Evolutionary conservation across 2,888 invertebrate genomes (phyloP).

Genomic region (Cylloceria caligata): DNA sequence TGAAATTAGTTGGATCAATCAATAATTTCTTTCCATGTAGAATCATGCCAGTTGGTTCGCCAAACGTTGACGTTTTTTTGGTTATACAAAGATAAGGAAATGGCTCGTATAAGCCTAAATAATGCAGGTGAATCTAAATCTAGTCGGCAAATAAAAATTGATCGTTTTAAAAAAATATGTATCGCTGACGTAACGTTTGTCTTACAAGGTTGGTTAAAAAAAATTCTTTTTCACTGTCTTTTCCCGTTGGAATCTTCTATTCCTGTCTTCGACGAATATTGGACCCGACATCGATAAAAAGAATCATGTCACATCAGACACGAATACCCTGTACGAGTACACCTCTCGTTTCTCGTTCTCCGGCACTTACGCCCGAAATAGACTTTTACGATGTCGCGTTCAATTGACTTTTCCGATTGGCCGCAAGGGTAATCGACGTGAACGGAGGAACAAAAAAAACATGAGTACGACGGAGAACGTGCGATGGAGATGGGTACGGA

Average conservation of each 20-base stretch:
- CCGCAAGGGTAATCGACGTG: conserved; percentile 64
- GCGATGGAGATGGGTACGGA: not conserved
- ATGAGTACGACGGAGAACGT: conserved; percentile 24
- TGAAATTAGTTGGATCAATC: too few species aligned
- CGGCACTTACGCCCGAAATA: conserved; percentile 61
- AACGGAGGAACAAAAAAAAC: conserved; percentile 43
- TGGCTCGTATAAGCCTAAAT: too few species aligned
- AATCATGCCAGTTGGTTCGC: too few species aligned
- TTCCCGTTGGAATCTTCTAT: not conserved
- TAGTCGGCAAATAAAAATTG: too few species aligned
- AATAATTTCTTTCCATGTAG: too few species aligned
- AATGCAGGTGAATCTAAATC: too few species aligned
- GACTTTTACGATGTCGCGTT: conserved; percentile 78
- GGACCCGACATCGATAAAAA: conserved; percentile 48
- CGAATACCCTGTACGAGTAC: conserved; percentile 16
- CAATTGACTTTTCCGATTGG: conserved; percentile 74
- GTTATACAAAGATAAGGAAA: too few species aligned
- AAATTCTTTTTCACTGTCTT: not conserved
- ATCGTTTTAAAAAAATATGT: too few species aligned
- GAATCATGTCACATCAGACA: conserved; percentile 31
- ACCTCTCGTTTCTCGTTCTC: conserved; percentile 37
- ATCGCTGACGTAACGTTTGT: too few species aligned
- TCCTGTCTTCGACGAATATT: conserved; percentile 37
- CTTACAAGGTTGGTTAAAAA: too few species aligned
- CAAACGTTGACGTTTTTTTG: too few species aligned